Evolutionary conservation across 2,888 invertebrate species (phyloP), one percentile per base, ranked within the genome.

Genomic region (Diarsia mendica): DNA sequence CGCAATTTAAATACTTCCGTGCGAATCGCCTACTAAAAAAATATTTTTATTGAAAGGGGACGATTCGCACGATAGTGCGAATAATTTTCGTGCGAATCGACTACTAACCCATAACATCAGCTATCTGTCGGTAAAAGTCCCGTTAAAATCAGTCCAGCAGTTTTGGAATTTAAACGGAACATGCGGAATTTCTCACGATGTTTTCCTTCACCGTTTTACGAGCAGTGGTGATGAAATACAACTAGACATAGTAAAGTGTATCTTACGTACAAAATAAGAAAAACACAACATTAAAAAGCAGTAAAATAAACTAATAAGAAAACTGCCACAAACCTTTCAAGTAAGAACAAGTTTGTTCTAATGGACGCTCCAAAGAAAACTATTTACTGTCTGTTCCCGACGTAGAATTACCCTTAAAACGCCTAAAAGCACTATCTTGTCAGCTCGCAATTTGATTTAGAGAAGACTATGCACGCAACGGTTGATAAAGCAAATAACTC

Each of bases 341-440:
- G 58, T 68, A 58, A 33, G 33, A 58, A 33, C n/a, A 67, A 66
- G 28, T 77, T 77, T 51, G 49, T 77, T 63, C 49, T 71, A 77
- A 77, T 71, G 58, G 72, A 64, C 44, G 55, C 9, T 70, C 28
- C 44, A 55, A 33, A 67, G 63, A 67, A 70, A 77, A 72, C 64
- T 75, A 70, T 72, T 75, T 64, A 28, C 74, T 44, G 61, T 10
- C 70, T 51, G 75, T 72, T 67, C 51, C 60, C 67, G 65, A 44
- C 61, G 75, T 55, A 60, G 64, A 68, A 65, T 63, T 67, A 73
- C 63, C 72, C 69, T 67, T 72, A 70, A 79, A 85, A 82, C 75
- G 70, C 85, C 77, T 85, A 63, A 85, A 75, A 85, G 77, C 85
- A 82, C 74, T 75, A 74, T 74, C 79, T 73, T 83, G 85, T 79